These are phyloP conservation scores for Lates japonicus DNA, from an alignment of 2,797 vertebrate genomes.

Conservation along the genomic window DNA sequence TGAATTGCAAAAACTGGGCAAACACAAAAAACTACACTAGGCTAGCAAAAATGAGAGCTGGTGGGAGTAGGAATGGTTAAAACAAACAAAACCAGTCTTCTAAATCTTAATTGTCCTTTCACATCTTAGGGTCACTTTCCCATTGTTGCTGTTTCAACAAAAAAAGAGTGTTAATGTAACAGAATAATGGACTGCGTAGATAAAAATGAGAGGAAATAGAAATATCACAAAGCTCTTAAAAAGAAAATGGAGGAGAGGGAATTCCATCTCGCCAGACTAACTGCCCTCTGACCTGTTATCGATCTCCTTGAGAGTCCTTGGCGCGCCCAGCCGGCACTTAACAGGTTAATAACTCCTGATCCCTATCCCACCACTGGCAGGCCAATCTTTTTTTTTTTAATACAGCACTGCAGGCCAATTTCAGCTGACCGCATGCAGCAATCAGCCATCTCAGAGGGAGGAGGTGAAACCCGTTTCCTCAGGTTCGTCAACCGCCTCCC, in stretches of 20 bases:
- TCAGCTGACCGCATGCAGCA: conserved; percentile 33
- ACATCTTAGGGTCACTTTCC: not conserved
- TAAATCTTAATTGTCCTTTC: not conserved
- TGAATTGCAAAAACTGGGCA: not conserved
- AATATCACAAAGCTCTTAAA: conserved; percentile 26
- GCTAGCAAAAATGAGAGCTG: not conserved
- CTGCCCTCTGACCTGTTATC: conserved; percentile 55
- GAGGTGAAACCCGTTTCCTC: conserved; percentile 19
- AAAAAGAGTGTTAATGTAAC: not conserved
- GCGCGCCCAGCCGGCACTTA: conserved; percentile 36
- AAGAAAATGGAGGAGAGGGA: conserved; percentile 46
- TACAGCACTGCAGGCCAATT: conserved; percentile 51
- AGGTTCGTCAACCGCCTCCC: conserved; percentile 22
- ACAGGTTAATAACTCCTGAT: conserved; percentile 72
- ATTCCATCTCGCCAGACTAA: conserved; percentile 40
- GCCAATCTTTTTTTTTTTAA: conserved; percentile 48
- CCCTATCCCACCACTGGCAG: conserved; percentile 39
- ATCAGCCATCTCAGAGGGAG: conserved; percentile 31
- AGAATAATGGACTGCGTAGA: conserved; percentile 18
- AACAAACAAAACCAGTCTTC: not conserved
- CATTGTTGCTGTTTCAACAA: conserved; percentile 10
- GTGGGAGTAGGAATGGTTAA: not conserved
- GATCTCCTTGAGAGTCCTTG: conserved; percentile 40
- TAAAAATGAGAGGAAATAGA: conserved; percentile 39
- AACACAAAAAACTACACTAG: not conserved